A percentile compares a stretch with the other conserved stretches of the same genome.
These are phyloP conservation scores for Delia radicum DNA, from an alignment of 1,140 invertebrate genomes.

Conservation along the genomic window DNA sequence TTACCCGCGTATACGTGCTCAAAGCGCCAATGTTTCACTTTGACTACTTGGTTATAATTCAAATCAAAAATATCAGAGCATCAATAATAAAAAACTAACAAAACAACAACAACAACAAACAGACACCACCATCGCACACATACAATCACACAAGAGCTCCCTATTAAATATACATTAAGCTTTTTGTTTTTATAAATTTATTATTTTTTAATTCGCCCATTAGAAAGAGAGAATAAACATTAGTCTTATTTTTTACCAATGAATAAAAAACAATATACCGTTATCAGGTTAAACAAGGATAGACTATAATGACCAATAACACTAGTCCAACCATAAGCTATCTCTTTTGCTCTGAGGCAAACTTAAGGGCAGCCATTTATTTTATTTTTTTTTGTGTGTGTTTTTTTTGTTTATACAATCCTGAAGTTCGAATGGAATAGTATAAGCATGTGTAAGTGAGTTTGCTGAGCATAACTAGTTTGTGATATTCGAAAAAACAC, in stretches of 20 bases:
- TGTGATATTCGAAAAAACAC: conserved; percentile 7
- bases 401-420: not conserved
- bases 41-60: conserved; percentile 57
- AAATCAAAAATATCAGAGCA: conserved; percentile 54
- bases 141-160: conserved; percentile 3
- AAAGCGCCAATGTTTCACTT: conserved; percentile 56
- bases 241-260: not conserved
- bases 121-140: not conserved
- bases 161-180: conserved; percentile 17
- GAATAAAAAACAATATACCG: not conserved
- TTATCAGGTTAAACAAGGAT: not conserved
- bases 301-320: not conserved
- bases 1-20: conserved; percentile 55
- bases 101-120: conserved; percentile 7
- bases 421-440: not conserved
- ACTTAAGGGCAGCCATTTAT: conserved; percentile 5
- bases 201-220: not conserved
- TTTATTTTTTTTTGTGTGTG: not conserved
- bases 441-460: not conserved
- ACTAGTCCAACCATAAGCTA: not conserved
- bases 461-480: not conserved
- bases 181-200: not conserved
- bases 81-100: conserved; percentile 55
- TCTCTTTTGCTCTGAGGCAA: not conserved
- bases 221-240: not conserved